A percentile compares a stretch with the other conserved stretches of the same genome.
Conservation (phyloP, 2,113 vertebrate genomes). For the Syngnathus typhle region DNA sequence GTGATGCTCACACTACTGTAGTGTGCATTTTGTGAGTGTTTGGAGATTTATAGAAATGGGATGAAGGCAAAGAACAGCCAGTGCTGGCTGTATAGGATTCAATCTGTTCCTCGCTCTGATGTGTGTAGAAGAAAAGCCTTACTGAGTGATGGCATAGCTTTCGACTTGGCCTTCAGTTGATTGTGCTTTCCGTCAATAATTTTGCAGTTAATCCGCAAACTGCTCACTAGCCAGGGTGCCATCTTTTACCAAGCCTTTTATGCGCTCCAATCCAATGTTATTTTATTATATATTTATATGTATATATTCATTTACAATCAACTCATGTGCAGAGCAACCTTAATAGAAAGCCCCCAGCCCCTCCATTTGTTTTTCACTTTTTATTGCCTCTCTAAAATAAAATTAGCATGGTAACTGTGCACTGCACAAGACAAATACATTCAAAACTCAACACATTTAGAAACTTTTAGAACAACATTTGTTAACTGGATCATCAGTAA, state of each 20-base stretch:
- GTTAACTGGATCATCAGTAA: slow-evolving; percentile 69
- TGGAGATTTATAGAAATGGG: slow-evolving; percentile 38
- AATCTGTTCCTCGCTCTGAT: slow-evolving; percentile 58
- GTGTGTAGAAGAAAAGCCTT: slow-evolving; percentile 33
- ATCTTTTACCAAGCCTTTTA: slow-evolving; percentile 47
- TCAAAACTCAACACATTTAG: slow-evolving; percentile 40
- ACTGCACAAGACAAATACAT: slow-evolving; percentile 13
- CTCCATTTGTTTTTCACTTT: slow-evolving; percentile 25
- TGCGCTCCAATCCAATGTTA: slow-evolving; percentile 39
- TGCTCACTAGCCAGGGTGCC: slow-evolving; percentile 41
- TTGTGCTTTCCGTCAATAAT: slow-evolving; percentile 46
- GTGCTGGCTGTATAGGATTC: slow-evolving; percentile 62
- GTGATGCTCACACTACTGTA: slow-evolving; percentile 26
- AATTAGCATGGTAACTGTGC: slow-evolving; percentile 10
- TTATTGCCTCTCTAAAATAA: slow-evolving; percentile 9
- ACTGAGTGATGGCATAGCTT: slow-evolving; percentile 45
- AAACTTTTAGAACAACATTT: slow-evolving; percentile 61
- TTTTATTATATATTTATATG: background rate
- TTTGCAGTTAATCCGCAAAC: slow-evolving; percentile 56
- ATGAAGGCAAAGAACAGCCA: slow-evolving; percentile 41
- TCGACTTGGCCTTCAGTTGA: slow-evolving; percentile 39
- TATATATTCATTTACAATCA: slow-evolving; percentile 18
- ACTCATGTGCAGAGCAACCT: slow-evolving; percentile 16
- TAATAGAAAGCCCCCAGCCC: slow-evolving; percentile 27
- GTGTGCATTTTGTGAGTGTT: slow-evolving; percentile 31